These are phyloP conservation scores for Neoaliturus tenellus DNA, from an alignment of 2,888 invertebrate genomes.

Conservation along the genomic window DNA sequence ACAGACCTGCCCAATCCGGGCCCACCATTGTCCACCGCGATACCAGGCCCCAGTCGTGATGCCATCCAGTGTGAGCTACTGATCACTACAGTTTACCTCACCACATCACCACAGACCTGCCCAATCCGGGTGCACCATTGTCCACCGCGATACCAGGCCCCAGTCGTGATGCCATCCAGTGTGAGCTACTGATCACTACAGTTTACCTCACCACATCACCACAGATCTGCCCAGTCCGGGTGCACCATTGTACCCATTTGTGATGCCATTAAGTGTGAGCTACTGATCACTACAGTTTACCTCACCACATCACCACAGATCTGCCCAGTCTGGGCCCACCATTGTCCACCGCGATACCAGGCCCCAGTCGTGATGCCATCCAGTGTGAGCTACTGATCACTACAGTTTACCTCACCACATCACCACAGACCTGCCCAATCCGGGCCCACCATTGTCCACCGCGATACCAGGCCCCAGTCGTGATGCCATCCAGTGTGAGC, in stretches of 20 bases:
- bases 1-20: slow-evolving; percentile 19
- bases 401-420: too few species aligned
- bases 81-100: background rate
- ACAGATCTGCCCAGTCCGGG: slow-evolving; percentile 16
- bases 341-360: background rate
- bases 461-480: background rate
- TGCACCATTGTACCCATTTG: background rate
- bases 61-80: background rate
- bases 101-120: slow-evolving; percentile 4
- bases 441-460: background rate
- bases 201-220: too few species aligned
- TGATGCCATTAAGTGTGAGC: too few species aligned
- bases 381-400: too few species aligned
- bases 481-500: too few species aligned
- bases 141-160: background rate
- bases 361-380: too few species aligned
- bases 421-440: slow-evolving; percentile 22
- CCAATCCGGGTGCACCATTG: background rate
- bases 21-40: background rate
- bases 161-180: background rate
- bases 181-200: background rate
- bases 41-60: background rate
- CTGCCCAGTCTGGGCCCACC: background rate
- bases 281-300: too few species aligned
- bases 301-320: too few species aligned